These are phyloP conservation scores for Standfussiana lucernea DNA, from an alignment of 2,888 invertebrate genomes.

Conservation along the genomic window DNA sequence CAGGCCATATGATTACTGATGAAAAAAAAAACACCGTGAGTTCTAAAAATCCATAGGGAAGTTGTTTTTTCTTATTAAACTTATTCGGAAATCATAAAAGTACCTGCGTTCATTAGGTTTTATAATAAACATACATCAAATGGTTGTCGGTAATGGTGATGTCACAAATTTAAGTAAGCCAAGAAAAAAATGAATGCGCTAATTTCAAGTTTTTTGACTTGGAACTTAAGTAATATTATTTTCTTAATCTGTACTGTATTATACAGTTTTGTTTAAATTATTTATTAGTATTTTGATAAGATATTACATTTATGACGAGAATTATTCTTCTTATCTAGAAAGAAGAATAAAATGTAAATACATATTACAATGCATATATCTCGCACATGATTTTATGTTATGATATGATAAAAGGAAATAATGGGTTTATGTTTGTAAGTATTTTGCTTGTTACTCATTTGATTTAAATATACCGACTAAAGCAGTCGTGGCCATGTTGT, in stretches of 20 bases:
- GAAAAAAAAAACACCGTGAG: not conserved
- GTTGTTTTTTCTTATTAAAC: not conserved
- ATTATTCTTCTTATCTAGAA: conserved; percentile 18
- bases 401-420: conserved; percentile 3
- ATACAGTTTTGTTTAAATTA: conserved; percentile 1
- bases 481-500: not conserved
- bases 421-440: too few relatives aligned
- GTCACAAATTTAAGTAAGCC: not conserved
- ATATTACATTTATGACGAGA: conserved; percentile 18
- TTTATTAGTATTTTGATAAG: conserved; percentile 31
- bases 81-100: not conserved
- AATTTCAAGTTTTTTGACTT: not conserved
- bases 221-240: not conserved
- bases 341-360: conserved; percentile 15
- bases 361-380: conserved; percentile 26
- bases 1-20: not conserved
- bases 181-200: not conserved
- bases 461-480: not conserved
- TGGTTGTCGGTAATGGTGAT: not conserved
- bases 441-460: conserved; percentile 6
- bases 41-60: not conserved
- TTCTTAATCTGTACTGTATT: conserved; percentile 1
- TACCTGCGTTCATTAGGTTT: not conserved
- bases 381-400: not conserved
- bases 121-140: not conserved